Evolutionary conservation across 1,140 invertebrate genomes (phyloP).

Genomic region (Caenorhabditis tropicalis): DNA sequence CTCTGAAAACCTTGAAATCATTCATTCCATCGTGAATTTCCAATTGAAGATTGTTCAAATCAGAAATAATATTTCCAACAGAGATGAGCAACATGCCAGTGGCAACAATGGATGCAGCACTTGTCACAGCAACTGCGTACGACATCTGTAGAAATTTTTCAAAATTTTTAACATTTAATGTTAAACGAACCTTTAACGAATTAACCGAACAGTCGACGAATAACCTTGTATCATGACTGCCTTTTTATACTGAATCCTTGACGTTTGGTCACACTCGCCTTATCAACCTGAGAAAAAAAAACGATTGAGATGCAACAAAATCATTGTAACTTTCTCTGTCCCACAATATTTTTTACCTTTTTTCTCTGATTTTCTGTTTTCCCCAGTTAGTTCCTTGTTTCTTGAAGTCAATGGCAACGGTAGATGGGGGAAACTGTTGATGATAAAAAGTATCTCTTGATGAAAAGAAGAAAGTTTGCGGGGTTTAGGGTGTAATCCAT

Average conservation of each 20-base stretch:
- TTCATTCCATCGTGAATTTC: neutral
- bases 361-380: neutral
- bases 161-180: neutral
- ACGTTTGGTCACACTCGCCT: conserved; percentile 37
- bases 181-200: neutral
- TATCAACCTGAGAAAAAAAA: conserved; percentile 7
- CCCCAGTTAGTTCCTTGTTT: conserved; percentile 23
- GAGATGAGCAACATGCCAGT: conserved; percentile 35
- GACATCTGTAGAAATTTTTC: conserved; percentile 1
- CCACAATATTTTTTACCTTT: neutral
- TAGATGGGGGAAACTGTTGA: neutral
- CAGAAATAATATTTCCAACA: conserved; percentile 34
- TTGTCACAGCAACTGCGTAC: conserved; percentile 20
- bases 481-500: neutral
- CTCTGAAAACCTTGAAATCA: neutral
- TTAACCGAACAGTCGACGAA: conserved; percentile 30
- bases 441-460: neutral
- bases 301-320: neutral
- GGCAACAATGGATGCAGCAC: conserved; percentile 26
- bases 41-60: conserved; percentile 11
- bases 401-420: neutral
- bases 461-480: neutral
- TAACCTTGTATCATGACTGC: neutral
- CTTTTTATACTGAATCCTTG: conserved; percentile 22
- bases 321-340: conserved; percentile 16